Base-by-base conservation (phyloP, 1,140 invertebrate genomes). In the Ditylenchus dipsaci region DNA sequence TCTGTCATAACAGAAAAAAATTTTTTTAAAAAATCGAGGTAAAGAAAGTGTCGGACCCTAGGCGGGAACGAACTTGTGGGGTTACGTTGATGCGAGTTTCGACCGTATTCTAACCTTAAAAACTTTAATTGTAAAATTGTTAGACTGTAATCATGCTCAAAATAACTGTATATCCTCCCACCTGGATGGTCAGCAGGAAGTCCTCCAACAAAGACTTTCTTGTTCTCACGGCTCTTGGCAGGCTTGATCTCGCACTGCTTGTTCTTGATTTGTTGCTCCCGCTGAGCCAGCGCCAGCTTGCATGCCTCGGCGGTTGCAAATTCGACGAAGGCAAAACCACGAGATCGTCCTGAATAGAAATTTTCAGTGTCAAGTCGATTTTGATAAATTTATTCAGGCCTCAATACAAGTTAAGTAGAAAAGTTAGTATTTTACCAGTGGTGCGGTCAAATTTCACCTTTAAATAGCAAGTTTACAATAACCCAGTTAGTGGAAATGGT, bases 201-300 rank as follows among this genome's bases (percentile, higher is more conserved):
- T 23, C 80, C 80, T 17, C 80, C 80, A 67, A 82, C 81, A 61
- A 82, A 82, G 11, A 82, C 79, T 62, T 82, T 82, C 77, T 82
- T 82, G 74, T 82, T 82, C 68, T 82, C 80, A 23, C 81, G 73
- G 1, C 79, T 80, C 62, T 82, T 82, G 43, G 80, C 80, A 19
- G 80, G 81, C 71, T 82, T 82, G 23, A 82, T 73, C 65, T 82
- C 80, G 42, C 81, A 76, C 21, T 70, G 64, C 49, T 82, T 82
- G 65, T 69, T 69, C 73, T 82, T 82, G 62, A 82, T 81, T 19
- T 56, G 66, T 47, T 82, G 81, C 63, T 83, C 80, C 23, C 79
- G 77, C n/a, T 78, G 62, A 21, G 69, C 49, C 1, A 82, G 68
- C 19, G 80, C 78, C 11, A 58, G 45, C 43, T 81, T 75, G 67